Evolutionary conservation across 1,140 invertebrate species (phyloP), one percentile per base, ranked within the genome.

Genomic region (Himalopsyche phryganea): DNA sequence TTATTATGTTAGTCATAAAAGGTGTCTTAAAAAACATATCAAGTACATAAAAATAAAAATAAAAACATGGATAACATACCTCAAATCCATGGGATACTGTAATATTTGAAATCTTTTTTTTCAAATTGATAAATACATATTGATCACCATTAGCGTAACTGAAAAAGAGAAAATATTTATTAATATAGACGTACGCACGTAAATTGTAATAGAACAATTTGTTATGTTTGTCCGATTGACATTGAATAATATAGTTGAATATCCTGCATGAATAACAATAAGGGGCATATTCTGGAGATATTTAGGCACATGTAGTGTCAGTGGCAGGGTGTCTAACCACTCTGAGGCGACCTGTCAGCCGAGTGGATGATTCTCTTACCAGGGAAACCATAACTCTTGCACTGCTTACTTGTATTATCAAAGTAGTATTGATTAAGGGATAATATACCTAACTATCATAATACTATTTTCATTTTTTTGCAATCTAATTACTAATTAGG

Each of bases 31-130:
- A n/a, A n/a, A n/a, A n/a, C n/a, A n/a, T n/a, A n/a, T n/a, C n/a
- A n/a, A n/a, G n/a, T n/a, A n/a, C n/a, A n/a, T n/a, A n/a, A 17
- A 32, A 49, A 15, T 42, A 36, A n/a, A 47, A n/a, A 46, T 14
- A 54, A 35, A 46, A 19, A 11, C 1, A 15, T 35, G 45, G 9
- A 36, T 9, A 15, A 20, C 6, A 7, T 45, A 58, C 55, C 47
- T 58, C 55, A 19, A 42, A 58, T 6, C 13, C 40, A 45, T 58
- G 55, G n/a, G 47, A 45, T 17, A 58, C 23, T 50, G 38, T 50
- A 14, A 50, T 13, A 46, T 58, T 58, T 18, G 18, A 6, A 19
- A 7, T 28, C 9, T 44, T 58, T n/a, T 42, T 41, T n/a, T 15
- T 42, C 4, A 46, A 19, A 42, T 57, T 46, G 13, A 58, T 45